phyloP scores from a whole-genome alignment of 1,140 invertebrate genomes.

The Brachionus paranguensis region DNA sequence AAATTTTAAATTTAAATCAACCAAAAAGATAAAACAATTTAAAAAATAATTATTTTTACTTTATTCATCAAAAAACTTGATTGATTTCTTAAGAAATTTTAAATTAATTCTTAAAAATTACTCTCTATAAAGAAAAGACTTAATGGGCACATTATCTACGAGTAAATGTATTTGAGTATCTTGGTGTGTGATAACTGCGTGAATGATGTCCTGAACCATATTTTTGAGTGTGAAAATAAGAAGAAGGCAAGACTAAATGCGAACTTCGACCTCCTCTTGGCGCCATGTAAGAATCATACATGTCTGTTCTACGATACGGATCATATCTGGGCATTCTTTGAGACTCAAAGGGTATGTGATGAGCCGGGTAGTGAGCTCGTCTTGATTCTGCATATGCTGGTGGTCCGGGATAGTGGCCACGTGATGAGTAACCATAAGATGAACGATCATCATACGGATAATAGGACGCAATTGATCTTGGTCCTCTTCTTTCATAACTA shows the following conservation, averaged over 20 bases:
- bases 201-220: not conserved
- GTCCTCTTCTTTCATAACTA: not conserved
- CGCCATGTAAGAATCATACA: not conserved
- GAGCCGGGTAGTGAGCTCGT: too few species aligned
- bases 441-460: not conserved
- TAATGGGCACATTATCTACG: not conserved
- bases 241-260: not conserved
- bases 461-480: not conserved
- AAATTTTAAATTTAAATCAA: too few species aligned
- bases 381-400: not conserved
- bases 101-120: not conserved
- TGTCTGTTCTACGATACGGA: not conserved
- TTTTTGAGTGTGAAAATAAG: not conserved
- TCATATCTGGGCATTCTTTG: conserved; percentile 4
- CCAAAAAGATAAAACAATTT: too few species aligned
- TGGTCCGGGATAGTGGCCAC: not conserved
- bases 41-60: too few species aligned
- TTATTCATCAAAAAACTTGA: not conserved
- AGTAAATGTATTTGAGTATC: conserved; percentile 15
- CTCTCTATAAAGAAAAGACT: not conserved
- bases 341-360: not conserved
- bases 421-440: not conserved
- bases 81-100: not conserved
- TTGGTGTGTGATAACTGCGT: not conserved
- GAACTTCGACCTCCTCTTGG: not conserved